Conservation (phyloP, 1,140 invertebrate genomes). For the Luehdorfia chinensis region DNA sequence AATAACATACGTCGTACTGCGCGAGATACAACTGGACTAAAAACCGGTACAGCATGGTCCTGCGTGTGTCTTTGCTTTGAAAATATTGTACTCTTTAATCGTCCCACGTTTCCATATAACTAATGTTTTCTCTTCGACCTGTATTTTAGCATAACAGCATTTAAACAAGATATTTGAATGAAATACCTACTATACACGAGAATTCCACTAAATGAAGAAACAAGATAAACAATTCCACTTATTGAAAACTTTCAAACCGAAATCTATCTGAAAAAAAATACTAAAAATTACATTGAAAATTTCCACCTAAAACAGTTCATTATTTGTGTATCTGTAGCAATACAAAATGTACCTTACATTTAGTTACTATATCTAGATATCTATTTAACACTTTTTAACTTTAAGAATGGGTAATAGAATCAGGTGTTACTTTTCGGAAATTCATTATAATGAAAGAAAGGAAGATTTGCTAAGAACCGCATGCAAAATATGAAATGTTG, state of each 20-base stretch:
- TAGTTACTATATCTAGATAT: too few species aligned
- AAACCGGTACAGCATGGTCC: constrained; percentile 28
- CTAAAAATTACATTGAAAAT: background rate
- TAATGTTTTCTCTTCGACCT: background rate
- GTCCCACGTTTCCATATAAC: constrained; percentile 5
- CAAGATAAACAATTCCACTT: too few species aligned
- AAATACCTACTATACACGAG: background rate
- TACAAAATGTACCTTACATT: too few species aligned
- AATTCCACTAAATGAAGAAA: background rate
- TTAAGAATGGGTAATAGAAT: too few species aligned
- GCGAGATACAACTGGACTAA: constrained; percentile 46
- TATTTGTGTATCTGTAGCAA: too few species aligned
- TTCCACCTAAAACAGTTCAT: constrained; percentile 3
- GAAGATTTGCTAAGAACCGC: too few species aligned
- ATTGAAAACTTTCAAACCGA: constrained; percentile 7
- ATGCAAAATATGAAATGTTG: too few species aligned
- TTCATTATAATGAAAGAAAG: too few species aligned
- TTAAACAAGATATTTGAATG: background rate
- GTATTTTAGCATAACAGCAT: background rate
- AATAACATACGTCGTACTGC: constrained; percentile 55
- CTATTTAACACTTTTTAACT: too few species aligned
- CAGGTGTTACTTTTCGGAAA: too few species aligned
- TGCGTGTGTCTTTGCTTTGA: constrained; percentile 31
- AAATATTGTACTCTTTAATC: constrained; percentile 18
- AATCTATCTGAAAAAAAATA: constrained; percentile 8